Evolutionary conservation across 1,140 invertebrate species (phyloP).

Genomic region (Parapsyche elsis): DNA sequence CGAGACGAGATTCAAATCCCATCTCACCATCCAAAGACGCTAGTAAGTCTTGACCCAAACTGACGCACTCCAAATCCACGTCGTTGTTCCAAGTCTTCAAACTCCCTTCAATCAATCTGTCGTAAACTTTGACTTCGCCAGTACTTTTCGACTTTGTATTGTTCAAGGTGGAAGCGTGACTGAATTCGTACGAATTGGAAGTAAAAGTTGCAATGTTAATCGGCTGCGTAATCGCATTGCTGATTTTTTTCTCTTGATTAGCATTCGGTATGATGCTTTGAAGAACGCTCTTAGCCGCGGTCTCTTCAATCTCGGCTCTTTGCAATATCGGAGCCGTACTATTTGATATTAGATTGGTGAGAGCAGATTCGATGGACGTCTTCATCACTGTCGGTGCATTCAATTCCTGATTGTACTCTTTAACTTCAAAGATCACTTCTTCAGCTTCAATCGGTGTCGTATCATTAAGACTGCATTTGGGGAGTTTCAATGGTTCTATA

Average conservation of each 20-base stretch:
- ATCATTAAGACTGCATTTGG: background rate
- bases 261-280: slow-evolving; percentile 42
- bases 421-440: background rate
- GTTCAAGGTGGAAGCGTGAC: background rate
- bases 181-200: slow-evolving; percentile 34
- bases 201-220: slow-evolving; percentile 41
- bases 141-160: slow-evolving; percentile 33
- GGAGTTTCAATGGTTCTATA: too few species aligned
- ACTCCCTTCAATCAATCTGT: slow-evolving; percentile 66
- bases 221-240: slow-evolving; percentile 30
- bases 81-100: slow-evolving; percentile 70
- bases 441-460: background rate
- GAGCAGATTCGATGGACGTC: slow-evolving; percentile 53
- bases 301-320: slow-evolving; percentile 55
- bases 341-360: slow-evolving; percentile 56
- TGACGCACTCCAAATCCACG: slow-evolving; percentile 69
- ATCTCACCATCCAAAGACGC: slow-evolving; percentile 65
- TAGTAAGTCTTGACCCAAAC: slow-evolving; percentile 69
- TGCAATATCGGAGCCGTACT: slow-evolving; percentile 58
- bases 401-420: background rate
- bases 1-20: slow-evolving; percentile 58
- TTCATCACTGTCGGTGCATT: slow-evolving; percentile 14
- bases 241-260: slow-evolving; percentile 45
- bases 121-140: slow-evolving; percentile 65
- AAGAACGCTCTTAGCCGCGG: slow-evolving; percentile 47